Evolutionary conservation across 2,797 vertebrate species (phyloP).

Genomic region (Cyclura pinguis): DNA sequence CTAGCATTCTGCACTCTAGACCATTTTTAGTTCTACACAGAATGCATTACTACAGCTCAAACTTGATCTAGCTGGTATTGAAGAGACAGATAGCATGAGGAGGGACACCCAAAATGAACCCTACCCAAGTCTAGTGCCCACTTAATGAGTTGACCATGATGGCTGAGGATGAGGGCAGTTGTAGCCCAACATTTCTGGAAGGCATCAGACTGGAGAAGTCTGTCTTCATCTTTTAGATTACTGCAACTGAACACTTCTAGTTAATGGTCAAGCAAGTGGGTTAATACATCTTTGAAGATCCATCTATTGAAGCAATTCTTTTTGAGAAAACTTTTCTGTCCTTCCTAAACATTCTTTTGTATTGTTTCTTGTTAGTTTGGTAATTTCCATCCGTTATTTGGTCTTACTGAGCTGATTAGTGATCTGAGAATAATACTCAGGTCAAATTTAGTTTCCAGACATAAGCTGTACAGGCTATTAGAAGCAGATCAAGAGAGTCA

Average conservation of each 20-base stretch:
- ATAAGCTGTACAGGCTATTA: conserved; percentile 12
- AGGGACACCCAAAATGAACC: neutral
- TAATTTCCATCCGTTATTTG: conserved; percentile 17
- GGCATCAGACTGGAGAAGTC: no score
- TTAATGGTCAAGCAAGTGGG: neutral
- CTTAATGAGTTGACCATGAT: neutral
- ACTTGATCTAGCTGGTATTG: neutral
- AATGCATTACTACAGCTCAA: neutral
- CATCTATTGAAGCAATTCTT: neutral
- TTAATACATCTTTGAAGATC: no score
- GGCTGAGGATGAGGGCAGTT: neutral
- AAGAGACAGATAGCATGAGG: neutral
- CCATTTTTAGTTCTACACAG: neutral
- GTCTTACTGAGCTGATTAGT: conserved; percentile 20
- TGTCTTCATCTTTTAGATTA: neutral
- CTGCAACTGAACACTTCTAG: neutral
- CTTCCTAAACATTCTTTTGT: conserved; percentile 8
- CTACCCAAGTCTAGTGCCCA: neutral
- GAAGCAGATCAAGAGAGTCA: neutral
- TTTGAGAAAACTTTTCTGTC: neutral
- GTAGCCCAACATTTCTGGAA: neutral
- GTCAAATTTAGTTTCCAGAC: conserved; percentile 29
- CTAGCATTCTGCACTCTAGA: neutral
- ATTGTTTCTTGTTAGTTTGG: conserved; percentile 27
- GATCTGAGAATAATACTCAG: conserved; percentile 4